Percentiles rank a stretch among this genome's conserved stretches.
Conservation (phyloP, 2,888 invertebrate genomes). For the Cataglyphis albicans region DNA sequence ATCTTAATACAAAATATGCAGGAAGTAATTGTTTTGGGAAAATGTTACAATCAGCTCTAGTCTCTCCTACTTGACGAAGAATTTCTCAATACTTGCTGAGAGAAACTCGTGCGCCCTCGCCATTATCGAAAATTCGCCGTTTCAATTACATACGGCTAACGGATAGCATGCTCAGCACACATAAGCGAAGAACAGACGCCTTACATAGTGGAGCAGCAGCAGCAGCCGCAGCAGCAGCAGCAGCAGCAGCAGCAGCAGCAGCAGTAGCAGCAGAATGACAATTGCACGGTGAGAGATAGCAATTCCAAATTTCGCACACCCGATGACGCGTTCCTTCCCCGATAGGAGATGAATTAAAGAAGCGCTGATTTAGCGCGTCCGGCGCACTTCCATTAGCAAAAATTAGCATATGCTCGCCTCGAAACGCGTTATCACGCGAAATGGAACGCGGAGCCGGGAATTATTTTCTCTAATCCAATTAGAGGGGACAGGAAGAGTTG, state of each 20-base stretch:
- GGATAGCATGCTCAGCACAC: conserved; percentile 39
- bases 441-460: conserved; percentile 70
- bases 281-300: conserved; percentile 37
- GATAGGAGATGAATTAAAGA: conserved; percentile 57
- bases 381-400: conserved; percentile 67
- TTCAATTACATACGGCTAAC: conserved; percentile 32
- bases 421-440: conserved; percentile 68
- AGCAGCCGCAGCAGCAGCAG: too few relatives aligned
- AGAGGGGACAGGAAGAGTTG: conserved; percentile 3
- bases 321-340: conserved; percentile 45
- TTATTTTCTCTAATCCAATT: conserved; percentile 79
- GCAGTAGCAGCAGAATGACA: conserved; percentile 2
- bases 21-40: too few relatives aligned
- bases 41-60: too few relatives aligned
- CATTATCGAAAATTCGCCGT: conserved; percentile 30
- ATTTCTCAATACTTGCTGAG: background rate
- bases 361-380: conserved; percentile 60
- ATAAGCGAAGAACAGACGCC: conserved; percentile 30
- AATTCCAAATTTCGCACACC: conserved; percentile 31
- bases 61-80: background rate
- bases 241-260: background rate
- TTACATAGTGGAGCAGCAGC: conserved; percentile 33
- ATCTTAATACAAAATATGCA: too few relatives aligned
- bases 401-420: conserved; percentile 71
- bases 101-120: conserved; percentile 25